Evolutionary conservation across 2,888 invertebrate genomes (phyloP).

Genomic region (Harpalus rubripes): DNA sequence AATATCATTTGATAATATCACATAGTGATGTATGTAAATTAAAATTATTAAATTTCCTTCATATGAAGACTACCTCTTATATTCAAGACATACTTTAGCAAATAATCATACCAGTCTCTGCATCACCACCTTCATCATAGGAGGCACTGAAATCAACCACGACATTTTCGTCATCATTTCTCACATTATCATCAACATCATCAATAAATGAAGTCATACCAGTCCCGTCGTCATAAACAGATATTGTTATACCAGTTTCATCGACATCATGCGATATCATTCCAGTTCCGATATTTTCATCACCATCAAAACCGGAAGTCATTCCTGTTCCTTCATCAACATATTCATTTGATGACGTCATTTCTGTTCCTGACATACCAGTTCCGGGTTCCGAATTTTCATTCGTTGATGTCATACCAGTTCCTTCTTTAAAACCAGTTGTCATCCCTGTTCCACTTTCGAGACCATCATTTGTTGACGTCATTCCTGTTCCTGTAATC

Average conservation of each 20-base stretch:
- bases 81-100: not conserved
- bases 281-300: no score
- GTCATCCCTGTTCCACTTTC: not conserved
- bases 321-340: no score
- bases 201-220: no score
- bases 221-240: no score
- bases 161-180: not conserved
- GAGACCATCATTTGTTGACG: not conserved
- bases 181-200: no score
- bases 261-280: no score
- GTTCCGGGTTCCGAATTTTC: not conserved
- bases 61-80: not conserved
- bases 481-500: not conserved
- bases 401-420: not conserved
- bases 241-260: no score
- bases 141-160: not conserved
- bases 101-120: constrained; percentile 1
- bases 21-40: no score
- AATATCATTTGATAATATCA: not conserved
- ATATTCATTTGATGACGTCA: not conserved
- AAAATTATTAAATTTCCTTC: not conserved
- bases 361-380: not conserved
- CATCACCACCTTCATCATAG: not conserved
- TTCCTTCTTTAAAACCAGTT: not conserved
- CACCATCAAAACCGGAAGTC: no score